Percentiles rank a stretch among this genome's conserved stretches.
Conservation (phyloP, 2,888 invertebrate species). For the Rotaria macrura region DNA sequence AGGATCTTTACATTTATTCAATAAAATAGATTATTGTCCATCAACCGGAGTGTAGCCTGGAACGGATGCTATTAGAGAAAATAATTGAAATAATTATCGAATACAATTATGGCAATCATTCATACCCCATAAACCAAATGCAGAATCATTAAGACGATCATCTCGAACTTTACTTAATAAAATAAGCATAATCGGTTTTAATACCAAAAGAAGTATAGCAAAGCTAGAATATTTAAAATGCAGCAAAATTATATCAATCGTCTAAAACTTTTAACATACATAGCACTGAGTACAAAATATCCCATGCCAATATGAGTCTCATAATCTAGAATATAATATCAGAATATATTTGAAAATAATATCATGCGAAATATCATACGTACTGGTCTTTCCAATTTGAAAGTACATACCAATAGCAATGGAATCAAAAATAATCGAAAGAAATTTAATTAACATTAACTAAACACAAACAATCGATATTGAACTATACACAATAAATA, state of each 20-base stretch:
- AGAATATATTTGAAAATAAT: background rate
- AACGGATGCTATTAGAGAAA: no score
- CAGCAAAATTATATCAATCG: no score
- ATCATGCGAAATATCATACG: background rate
- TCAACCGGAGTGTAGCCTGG: no score
- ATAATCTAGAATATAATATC: background rate
- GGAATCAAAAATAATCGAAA: background rate
- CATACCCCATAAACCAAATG: background rate
- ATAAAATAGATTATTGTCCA: no score
- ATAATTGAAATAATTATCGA: no score
- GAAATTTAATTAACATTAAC: background rate
- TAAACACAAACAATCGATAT: background rate
- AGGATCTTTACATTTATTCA: no score
- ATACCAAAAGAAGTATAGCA: background rate
- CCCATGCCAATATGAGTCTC: accelerated
- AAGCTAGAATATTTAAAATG: background rate
- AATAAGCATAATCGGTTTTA: background rate
- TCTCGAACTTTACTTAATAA: background rate
- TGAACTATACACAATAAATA: background rate
- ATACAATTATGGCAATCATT: background rate
- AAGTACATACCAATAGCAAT: conserved; percentile 10
- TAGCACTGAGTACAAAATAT: background rate
- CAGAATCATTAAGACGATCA: background rate
- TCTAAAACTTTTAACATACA: background rate
- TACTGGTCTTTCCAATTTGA: background rate